Evolutionary conservation across 1,140 invertebrate species (phyloP).

Genomic region (Procambarus virginalis): DNA sequence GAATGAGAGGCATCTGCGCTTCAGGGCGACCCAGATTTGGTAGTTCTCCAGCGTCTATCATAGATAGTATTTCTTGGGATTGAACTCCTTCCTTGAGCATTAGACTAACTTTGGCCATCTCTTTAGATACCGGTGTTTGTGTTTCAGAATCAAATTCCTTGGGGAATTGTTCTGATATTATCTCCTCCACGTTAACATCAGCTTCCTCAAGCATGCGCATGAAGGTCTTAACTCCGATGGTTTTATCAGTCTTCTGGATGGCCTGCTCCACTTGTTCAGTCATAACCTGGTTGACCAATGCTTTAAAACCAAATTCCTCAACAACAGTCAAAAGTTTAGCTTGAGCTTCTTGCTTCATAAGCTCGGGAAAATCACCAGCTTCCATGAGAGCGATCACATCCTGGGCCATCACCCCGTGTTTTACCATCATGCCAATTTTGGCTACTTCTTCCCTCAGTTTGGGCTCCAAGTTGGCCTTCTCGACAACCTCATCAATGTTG

Average conservation of each 20-base stretch:
- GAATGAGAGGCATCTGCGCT: constrained; percentile 52
- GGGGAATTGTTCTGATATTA: constrained; percentile 52
- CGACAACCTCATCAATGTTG: constrained; percentile 87
- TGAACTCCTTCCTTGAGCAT: constrained; percentile 60
- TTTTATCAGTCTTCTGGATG: constrained; percentile 48
- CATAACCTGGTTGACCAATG: constrained; percentile 45
- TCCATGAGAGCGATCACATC: constrained; percentile 66
- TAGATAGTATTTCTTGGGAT: constrained; percentile 51
- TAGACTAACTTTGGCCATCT: constrained; percentile 61
- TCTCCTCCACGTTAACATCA: constrained; percentile 52
- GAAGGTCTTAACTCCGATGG: constrained; percentile 50
- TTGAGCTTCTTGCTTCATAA: constrained; percentile 69
- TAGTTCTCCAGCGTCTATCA: constrained; percentile 50
- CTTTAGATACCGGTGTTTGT: constrained; percentile 28
- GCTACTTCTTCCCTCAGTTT: constrained; percentile 79
- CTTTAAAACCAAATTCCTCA: constrained; percentile 58
- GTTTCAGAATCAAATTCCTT: constrained; percentile 37
- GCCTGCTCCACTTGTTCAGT: constrained; percentile 53
- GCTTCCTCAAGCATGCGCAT: constrained; percentile 59
- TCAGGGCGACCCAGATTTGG: constrained; percentile 41
- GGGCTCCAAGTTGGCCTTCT: constrained; percentile 87
- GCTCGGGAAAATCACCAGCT: constrained; percentile 68
- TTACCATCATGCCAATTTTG: constrained; percentile 68
- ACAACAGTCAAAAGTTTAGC: constrained; percentile 70
- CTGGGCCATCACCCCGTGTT: constrained; percentile 69